Conservation (phyloP, 1,140 invertebrate genomes). For the Drosophila murphyi region DNA sequence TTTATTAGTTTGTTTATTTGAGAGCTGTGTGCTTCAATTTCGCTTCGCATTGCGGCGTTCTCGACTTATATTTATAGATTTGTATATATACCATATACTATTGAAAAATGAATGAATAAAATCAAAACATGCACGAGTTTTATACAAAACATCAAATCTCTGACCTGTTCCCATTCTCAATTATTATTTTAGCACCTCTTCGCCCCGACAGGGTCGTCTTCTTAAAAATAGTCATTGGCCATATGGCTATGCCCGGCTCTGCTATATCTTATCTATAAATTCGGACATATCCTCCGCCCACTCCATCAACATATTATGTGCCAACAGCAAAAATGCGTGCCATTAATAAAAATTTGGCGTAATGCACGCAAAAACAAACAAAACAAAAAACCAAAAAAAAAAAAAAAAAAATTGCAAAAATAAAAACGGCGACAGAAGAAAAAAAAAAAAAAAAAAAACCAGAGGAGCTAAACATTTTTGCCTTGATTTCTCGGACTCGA, state of each 20-base stretch:
- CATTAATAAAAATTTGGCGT: constrained; percentile 74
- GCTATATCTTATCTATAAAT: constrained; percentile 19
- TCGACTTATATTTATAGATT: constrained; percentile 44
- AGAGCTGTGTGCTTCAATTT: constrained; percentile 43
- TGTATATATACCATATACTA: constrained; percentile 14
- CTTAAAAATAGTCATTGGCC: constrained; percentile 32
- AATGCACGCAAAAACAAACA: constrained; percentile 32
- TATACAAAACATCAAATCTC: constrained; percentile 22
- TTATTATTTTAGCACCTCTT: constrained; percentile 15
- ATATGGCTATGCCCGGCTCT: constrained; percentile 26
- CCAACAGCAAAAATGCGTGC: constrained; percentile 58
- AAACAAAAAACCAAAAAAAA: not conserved
- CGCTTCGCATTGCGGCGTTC: constrained; percentile 10
- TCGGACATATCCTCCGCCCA: constrained; percentile 20
- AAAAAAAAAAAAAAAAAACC: constrained; percentile 10
- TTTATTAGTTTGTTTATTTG: constrained; percentile 78
- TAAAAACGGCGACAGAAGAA: constrained; percentile 1
- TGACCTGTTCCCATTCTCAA: constrained; percentile 26
- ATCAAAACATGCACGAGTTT: constrained; percentile 40
- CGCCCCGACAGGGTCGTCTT: not conserved
- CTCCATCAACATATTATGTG: constrained; percentile 39
- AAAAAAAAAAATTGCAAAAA: constrained; percentile 23
- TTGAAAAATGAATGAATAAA: constrained; percentile 66
- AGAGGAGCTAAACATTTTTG: constrained; percentile 35
- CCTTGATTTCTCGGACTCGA: constrained; percentile 36